These are phyloP conservation scores for Leptodactylus fallax DNA, from an alignment of 2,797 vertebrate species.

Conservation along the genomic window DNA sequence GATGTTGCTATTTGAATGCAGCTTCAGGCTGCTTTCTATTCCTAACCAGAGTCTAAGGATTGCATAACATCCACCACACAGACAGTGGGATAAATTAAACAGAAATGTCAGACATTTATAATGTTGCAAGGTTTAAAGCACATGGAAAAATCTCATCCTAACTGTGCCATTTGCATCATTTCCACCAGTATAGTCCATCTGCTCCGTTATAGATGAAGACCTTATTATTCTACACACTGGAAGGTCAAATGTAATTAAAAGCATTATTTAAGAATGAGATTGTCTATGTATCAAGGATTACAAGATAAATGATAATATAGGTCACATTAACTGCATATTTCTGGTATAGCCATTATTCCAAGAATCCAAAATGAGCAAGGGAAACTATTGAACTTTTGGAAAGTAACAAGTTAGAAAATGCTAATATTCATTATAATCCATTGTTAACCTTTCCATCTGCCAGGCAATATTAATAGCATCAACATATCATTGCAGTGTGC, in stretches of 20 bases:
- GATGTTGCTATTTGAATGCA: background rate
- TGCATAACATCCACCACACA: background rate
- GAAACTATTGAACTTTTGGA: background rate
- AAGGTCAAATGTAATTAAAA: conserved; percentile 11
- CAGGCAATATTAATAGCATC: background rate
- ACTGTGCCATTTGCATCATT: background rate
- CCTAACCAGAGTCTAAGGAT: background rate
- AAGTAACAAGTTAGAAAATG: background rate
- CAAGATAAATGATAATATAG: background rate
- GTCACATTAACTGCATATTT: background rate
- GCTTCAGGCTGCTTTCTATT: background rate
- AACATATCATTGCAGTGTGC: background rate
- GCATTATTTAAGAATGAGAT: background rate
- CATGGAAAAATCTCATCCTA: conserved; percentile 10
- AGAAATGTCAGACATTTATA: conserved; percentile 31
- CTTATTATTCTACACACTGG: background rate
- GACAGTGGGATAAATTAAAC: conserved; percentile 4
- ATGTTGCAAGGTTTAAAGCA: background rate
- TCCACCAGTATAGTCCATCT: background rate
- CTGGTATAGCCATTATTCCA: background rate
- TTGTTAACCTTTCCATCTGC: background rate
- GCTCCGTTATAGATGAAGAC: background rate
- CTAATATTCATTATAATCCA: background rate
- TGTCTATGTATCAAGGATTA: background rate
- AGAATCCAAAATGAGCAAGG: background rate